A percentile compares a stretch with the other conserved stretches of the same genome.
phyloP scores from a whole-genome alignment of 2,888 invertebrate genomes.

The Calameuta idolon region DNA sequence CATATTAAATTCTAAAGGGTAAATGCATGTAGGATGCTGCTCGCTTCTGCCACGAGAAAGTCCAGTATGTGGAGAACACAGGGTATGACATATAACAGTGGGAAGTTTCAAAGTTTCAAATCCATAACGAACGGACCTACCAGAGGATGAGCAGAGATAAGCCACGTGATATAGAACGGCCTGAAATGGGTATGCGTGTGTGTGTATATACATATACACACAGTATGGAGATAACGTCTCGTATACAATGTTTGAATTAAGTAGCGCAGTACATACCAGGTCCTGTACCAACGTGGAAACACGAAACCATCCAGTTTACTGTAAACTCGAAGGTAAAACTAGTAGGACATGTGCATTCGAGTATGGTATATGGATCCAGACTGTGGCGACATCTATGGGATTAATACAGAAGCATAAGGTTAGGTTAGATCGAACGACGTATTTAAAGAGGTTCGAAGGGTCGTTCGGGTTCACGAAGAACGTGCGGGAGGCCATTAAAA shows the following conservation, averaged over 20 bases:
- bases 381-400: neutral
- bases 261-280: neutral
- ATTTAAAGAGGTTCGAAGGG: neutral
- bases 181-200: neutral
- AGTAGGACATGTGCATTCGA: neutral
- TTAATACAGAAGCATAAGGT: neutral
- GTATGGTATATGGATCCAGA: neutral
- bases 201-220: neutral
- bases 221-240: neutral
- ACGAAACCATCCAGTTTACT: neutral
- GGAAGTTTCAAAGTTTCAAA: neutral
- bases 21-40: neutral
- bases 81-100: neutral
- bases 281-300: neutral
- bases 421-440: neutral
- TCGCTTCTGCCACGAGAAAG: neutral
- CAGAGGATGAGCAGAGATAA: neutral
- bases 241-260: neutral
- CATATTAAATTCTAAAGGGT: neutral
- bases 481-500: neutral
- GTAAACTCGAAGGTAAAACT: neutral
- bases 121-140: neutral
- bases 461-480: neutral
- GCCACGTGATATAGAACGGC: neutral
- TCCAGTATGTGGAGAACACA: neutral